Evolutionary conservation across 2,113 vertebrate species (phyloP).

Genomic region (Azemiops feae): DNA sequence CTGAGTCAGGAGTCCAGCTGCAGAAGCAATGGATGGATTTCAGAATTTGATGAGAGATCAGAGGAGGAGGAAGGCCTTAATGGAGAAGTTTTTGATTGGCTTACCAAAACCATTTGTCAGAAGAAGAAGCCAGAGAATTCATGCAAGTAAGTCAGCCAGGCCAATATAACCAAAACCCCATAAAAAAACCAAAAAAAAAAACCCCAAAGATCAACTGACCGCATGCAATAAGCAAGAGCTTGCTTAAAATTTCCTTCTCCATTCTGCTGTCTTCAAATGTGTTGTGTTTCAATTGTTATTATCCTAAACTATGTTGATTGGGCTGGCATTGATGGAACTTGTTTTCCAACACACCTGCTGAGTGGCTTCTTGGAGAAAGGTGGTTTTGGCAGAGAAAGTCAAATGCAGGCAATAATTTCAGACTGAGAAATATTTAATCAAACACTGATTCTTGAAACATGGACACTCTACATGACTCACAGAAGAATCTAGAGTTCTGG

Average conservation of each 20-base stretch:
- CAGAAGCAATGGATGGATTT: not conserved
- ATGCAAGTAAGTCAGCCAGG: not conserved
- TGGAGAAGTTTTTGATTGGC: not conserved
- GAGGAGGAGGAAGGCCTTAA: not conserved
- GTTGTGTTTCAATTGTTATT: not conserved
- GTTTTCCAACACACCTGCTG: not conserved
- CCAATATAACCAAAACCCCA: no score
- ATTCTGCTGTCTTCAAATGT: not conserved
- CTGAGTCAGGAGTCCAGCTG: slow-evolving; percentile 10
- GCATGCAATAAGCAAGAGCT: not conserved
- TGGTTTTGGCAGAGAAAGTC: not conserved
- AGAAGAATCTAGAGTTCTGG: not conserved
- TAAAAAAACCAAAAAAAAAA: not conserved
- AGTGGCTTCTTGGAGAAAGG: not conserved
- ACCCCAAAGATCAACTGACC: not conserved
- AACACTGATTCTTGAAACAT: not conserved
- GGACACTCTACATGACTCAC: not conserved
- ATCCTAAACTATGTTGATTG: not conserved
- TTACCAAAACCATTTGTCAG: not conserved
- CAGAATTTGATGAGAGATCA: slow-evolving; percentile 22
- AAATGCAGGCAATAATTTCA: not conserved
- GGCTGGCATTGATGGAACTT: not conserved
- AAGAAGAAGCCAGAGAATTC: no score
- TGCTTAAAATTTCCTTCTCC: not conserved
- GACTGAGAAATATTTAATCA: not conserved